phyloP scores from a whole-genome alignment of 2,797 vertebrate genomes.

The Morelia viridis region DNA sequence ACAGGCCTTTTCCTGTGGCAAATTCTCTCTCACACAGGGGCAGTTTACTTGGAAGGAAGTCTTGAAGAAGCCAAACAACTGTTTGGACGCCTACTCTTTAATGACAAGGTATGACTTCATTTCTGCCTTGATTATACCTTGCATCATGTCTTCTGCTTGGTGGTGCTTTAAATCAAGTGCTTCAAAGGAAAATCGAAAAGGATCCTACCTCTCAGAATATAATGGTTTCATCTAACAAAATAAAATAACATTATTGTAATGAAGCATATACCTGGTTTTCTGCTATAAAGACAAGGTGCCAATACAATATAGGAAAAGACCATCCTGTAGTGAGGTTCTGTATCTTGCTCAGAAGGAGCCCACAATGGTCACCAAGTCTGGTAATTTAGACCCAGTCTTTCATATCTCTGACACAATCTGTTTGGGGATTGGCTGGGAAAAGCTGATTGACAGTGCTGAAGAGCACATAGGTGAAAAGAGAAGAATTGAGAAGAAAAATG shows the following conservation, averaged over 20 bases:
- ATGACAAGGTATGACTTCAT: slow-evolving; percentile 81
- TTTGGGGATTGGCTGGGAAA: not conserved
- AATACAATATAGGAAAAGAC: not conserved
- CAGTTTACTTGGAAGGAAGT: slow-evolving; percentile 95
- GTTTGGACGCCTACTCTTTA: slow-evolving; percentile 94
- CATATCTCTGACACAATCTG: not conserved
- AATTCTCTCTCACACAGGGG: slow-evolving; percentile 76
- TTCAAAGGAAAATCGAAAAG: not conserved
- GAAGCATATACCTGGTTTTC: not conserved
- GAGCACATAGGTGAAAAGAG: not conserved
- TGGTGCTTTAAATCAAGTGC: not conserved
- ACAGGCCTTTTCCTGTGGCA: slow-evolving; percentile 5
- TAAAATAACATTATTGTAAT: not conserved
- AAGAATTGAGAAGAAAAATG: not conserved
- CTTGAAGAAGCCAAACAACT: slow-evolving; percentile 90
- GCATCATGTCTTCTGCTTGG: not conserved
- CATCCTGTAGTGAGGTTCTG: not conserved
- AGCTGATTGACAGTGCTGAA: not conserved
- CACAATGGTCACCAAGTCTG: not conserved
- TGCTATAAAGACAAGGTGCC: not conserved
- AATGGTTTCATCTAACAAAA: not conserved
- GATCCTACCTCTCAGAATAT: not conserved
- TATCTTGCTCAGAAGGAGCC: not conserved
- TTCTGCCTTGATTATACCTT: not conserved
- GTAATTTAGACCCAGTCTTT: not conserved